Base-by-base conservation (phyloP, 2,113 vertebrate genomes). In the Ameiurus melas region DNA sequence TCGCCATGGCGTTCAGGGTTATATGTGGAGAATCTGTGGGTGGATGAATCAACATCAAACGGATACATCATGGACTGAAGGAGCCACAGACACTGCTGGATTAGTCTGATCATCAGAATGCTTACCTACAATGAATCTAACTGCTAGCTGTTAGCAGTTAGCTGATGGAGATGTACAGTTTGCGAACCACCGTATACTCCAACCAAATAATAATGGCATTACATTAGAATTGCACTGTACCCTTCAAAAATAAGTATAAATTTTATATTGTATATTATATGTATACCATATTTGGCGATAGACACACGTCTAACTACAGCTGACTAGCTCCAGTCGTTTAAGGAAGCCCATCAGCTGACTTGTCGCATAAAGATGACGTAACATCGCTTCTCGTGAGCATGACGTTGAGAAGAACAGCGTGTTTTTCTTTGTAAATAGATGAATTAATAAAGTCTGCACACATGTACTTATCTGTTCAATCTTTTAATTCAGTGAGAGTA, bases 1-100 rank as follows among this genome's bases (percentile, higher is more conserved):
- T 94, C 0, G 95, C 93, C 96, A 96, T 96, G 47, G 17, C 91
- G 79, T 22, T 43, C 33, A 7, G 71, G 55, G 8, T 19, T n/a
- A 58, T 7, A 19, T 77, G 47, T 51, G 27, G 3, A 79, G 33
- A 60, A 60, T 14, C 86, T 88, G 68, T 62, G 51, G 9, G 20
- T 27, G 27, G 78, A 71, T 58, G 25, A 33, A 57, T 25, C 47
- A 85, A 16, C 66, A 58, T 30, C 47, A 66, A 66, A 47, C 36
- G 3, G 22, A 73, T 25, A 9, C 10, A 85, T 16, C 47, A 57
- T 60, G 5, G 58, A 83, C 81, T 83, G 57, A 64, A 83, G n/a
- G 2, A 83, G 58, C 0, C 58, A 81, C 64, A 55, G 43, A 39
- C 4, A 27, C 20, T 33, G 20, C 25, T 22, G 25, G 5, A 68